These are phyloP conservation scores for Aspidoscelis tigris DNA, from an alignment of 2,113 vertebrate species.

Conservation along the genomic window DNA sequence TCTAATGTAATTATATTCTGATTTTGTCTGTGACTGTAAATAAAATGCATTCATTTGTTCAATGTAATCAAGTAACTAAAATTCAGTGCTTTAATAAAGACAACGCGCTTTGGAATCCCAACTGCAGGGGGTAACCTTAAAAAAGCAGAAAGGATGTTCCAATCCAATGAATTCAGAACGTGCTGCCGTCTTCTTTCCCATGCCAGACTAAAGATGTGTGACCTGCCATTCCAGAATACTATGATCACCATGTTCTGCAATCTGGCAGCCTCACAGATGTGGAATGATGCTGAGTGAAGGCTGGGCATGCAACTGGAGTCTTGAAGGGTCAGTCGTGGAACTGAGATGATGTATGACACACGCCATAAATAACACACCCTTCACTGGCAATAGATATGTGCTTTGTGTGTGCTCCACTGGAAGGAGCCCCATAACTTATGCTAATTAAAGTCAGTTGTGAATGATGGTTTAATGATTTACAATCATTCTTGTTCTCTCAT, in stretches of 20 bases:
- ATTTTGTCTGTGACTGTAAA: too few relatives aligned
- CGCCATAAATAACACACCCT: conserved; percentile 28
- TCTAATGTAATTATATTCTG: neutral
- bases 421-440: conserved; percentile 49
- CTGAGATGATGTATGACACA: neutral
- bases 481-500: neutral
- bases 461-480: conserved; percentile 60
- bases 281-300: conserved; percentile 37
- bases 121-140: neutral
- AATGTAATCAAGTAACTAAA: neutral
- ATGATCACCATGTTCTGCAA: conserved; percentile 27
- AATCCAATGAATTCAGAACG: neutral
- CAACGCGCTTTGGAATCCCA: conserved; percentile 32
- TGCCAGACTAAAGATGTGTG: conserved; percentile 42
- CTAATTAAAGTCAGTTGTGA: conserved; percentile 56
- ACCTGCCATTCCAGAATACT: conserved; percentile 31
- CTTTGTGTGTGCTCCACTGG: conserved; percentile 53
- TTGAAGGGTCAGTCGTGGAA: conserved; percentile 23
- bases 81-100: neutral
- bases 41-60: too few relatives aligned
- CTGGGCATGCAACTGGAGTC: conserved; percentile 12
- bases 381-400: neutral
- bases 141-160: conserved; percentile 23
- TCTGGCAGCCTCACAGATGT: conserved; percentile 3
- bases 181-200: conserved; percentile 23